phyloP scores from a whole-genome alignment of 2,888 invertebrate species.

The Troilus luridus region DNA sequence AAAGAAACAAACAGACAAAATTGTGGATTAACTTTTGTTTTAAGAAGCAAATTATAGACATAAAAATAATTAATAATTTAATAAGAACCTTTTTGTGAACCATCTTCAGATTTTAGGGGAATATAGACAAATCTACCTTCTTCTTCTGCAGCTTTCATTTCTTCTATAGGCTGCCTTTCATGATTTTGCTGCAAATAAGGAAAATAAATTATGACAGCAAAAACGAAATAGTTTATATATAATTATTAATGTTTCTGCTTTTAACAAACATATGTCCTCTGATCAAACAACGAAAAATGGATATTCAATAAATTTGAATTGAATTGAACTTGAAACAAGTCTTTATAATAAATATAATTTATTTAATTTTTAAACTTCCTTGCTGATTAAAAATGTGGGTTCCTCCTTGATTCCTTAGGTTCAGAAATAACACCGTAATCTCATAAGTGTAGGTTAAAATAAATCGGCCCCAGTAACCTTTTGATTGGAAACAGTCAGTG shows the following conservation, averaged over 20 bases:
- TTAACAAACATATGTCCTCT: not conserved
- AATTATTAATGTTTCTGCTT: not conserved
- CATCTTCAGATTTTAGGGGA: slow-evolving; percentile 61
- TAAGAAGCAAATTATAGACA: not conserved
- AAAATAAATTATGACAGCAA: not conserved
- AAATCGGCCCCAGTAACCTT: no score
- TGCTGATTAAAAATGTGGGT: no score
- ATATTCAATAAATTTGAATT: no score
- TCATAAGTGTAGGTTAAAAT: no score
- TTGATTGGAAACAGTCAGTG: no score
- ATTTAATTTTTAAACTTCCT: not conserved
- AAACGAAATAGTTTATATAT: not conserved
- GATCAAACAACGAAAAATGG: not conserved
- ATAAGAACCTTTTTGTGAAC: slow-evolving; percentile 44
- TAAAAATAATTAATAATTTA: not conserved
- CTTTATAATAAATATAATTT: not conserved
- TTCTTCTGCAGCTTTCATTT: slow-evolving; percentile 77
- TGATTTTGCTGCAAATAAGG: slow-evolving; percentile 72
- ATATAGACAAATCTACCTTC: slow-evolving; percentile 71
- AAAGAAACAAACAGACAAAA: not conserved
- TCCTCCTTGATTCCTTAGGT: no score
- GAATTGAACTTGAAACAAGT: no score
- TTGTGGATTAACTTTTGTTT: not conserved
- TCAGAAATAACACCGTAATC: no score
- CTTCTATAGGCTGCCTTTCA: slow-evolving; percentile 80